Percentiles rank a stretch among this genome's conserved stretches.
Evolutionary conservation across 2,113 vertebrate genomes (phyloP).

Genomic region (Zeus faber): DNA sequence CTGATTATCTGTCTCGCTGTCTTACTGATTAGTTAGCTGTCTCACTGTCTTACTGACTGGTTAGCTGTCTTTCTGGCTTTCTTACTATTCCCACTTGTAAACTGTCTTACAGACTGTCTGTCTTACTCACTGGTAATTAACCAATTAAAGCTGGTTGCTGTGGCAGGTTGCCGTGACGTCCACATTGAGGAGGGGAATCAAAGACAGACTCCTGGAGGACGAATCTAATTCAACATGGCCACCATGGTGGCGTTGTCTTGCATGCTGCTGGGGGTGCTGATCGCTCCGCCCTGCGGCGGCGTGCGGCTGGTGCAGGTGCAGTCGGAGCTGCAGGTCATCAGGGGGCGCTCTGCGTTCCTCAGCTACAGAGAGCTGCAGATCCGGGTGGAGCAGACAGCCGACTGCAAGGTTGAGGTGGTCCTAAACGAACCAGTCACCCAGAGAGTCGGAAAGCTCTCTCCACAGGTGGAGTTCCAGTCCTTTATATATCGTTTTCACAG

Average conservation of each 20-base stretch:
- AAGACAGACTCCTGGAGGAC: too few species aligned
- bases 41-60: neutral
- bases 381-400: conserved; percentile 8
- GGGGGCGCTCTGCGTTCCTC: conserved; percentile 65
- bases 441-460: conserved; percentile 64
- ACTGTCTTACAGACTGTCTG: neutral
- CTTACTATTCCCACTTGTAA: neutral
- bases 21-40: neutral
- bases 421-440: conserved; percentile 71
- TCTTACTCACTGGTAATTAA: neutral
- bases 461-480: conserved; percentile 46
- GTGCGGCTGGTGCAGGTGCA: conserved; percentile 33
- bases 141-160: neutral
- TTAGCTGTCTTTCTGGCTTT: neutral
- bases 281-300: neutral
- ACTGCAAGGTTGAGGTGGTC: conserved; percentile 77
- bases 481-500: too few species aligned
- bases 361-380: conserved; percentile 59
- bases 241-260: neutral
- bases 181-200: too few species aligned
- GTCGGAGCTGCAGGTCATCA: conserved; percentile 46
- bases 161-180: neutral
- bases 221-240: conserved; percentile 39
- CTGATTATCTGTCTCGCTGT: neutral
- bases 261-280: conserved; percentile 16